Percentiles rank a stretch among this genome's conserved stretches.
Evolutionary conservation across 1,140 invertebrate genomes (phyloP).

Genomic region (Macrocentrus cingulum): DNA sequence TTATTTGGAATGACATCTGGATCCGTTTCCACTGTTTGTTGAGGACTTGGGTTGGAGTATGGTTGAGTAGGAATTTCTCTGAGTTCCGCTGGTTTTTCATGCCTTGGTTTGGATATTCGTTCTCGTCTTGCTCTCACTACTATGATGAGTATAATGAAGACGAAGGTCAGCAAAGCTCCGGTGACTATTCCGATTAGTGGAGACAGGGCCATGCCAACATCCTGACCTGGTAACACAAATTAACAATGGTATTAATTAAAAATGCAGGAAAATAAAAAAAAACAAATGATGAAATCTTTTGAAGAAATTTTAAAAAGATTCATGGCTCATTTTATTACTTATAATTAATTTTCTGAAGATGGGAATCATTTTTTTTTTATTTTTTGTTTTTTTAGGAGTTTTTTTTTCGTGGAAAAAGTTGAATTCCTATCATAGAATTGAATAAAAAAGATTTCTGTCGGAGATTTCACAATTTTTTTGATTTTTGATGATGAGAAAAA

Average conservation of each 20-base stretch:
- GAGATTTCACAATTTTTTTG: too few species aligned
- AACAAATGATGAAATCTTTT: too few species aligned
- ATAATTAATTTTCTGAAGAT: too few species aligned
- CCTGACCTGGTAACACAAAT: conserved; percentile 58
- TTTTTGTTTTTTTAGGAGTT: too few species aligned
- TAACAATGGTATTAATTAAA: conserved; percentile 18
- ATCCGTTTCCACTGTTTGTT: conserved; percentile 66
- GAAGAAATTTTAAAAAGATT: too few species aligned
- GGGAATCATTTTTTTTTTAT: too few species aligned
- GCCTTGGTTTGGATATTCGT: conserved; percentile 50
- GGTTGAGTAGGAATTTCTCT: conserved; percentile 55
- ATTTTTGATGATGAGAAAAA: too few species aligned
- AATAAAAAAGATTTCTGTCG: too few species aligned
- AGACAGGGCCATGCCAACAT: conserved; percentile 60
- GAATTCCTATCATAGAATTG: too few species aligned
- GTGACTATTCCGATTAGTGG: conserved; percentile 61
- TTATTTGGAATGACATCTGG: conserved; percentile 74
- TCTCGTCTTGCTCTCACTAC: conserved; percentile 57
- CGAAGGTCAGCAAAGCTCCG: conserved; percentile 60
- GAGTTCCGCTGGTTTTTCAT: conserved; percentile 53
- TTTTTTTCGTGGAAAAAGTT: too few species aligned
- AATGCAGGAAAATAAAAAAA: neutral
- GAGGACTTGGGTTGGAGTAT: conserved; percentile 55
- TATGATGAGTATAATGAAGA: conserved; percentile 59
- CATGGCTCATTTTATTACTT: too few species aligned